phyloP scores from a whole-genome alignment of 1,140 invertebrate genomes.

The Pogonomyrmex californicus region DNA sequence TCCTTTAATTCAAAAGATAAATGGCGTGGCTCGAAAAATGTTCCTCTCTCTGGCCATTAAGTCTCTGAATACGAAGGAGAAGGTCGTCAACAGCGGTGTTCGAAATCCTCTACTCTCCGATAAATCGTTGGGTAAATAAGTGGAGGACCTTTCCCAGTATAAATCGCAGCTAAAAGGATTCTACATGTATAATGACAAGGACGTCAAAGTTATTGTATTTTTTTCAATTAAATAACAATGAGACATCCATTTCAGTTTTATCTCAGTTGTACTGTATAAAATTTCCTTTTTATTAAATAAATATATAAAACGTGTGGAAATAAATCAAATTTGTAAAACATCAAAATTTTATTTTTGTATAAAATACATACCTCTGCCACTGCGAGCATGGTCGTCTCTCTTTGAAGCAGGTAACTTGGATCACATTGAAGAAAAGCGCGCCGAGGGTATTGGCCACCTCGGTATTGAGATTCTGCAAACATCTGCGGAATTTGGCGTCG shows the following conservation, averaged over 20 bases:
- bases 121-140: conserved; percentile 14
- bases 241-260: background rate
- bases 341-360: conserved; percentile 3
- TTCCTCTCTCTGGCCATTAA: background rate
- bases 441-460: conserved; percentile 91
- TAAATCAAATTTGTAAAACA: background rate
- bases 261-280: background rate
- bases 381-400: conserved; percentile 89
- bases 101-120: background rate
- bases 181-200: background rate
- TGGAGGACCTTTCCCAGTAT: conserved; percentile 32
- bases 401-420: conserved; percentile 90
- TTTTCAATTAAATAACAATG: background rate
- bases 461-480: conserved; percentile 89
- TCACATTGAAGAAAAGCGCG: conserved; percentile 91
- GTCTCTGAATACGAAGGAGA: conserved; percentile 17
- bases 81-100: conserved; percentile 16
- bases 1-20: conserved; percentile 12
- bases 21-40: background rate
- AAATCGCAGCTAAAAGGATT: conserved; percentile 56
- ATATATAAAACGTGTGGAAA: background rate
- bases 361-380: conserved; percentile 88
- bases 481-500: conserved; percentile 90
- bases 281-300: background rate
- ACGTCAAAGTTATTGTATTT: background rate